Base-by-base conservation (phyloP, 2,888 invertebrate genomes). In the Drosophila mayaguana region DNA sequence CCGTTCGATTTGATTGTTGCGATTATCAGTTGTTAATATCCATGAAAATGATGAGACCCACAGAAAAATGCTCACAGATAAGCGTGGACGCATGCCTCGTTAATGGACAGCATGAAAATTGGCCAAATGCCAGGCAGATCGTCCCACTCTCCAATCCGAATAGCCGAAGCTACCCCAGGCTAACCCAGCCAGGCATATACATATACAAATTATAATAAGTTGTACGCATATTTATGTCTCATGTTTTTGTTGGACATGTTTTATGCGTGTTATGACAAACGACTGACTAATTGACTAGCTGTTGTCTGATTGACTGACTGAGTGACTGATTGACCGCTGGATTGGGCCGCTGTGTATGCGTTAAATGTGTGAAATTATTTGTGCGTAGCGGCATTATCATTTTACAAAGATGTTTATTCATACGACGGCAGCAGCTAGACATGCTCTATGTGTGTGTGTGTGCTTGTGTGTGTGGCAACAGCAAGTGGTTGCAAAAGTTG, bases 1-100 rank as follows among this genome's bases (percentile, higher is more conserved):
- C 45, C 22, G 8, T 16, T 46, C 46, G 5, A 14, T 34, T 34
- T 51, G 88, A 86, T 89, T 75, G 80, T 78, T 80, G 77, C 91
- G 90, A 89, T 89, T 89, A 89, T 89, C 89, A 87, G 90, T 81
- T 84, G 89, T 89, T 89, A 90, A 88, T 83, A 88, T 78, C 81
- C 83, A 72, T 81, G 85, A 87, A 87, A 90, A 86, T 86, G 83
- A 75, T 84, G 87, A 83, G 80, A 67, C 72, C 71, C 65, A 59
- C 86, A 75, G 71, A 84, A 88, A 78, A 79, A 69, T 38, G 53
- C 57, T 14, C 12, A 40, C 12, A 60, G 75, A 85, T 79, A 79
- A 87, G 63, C 76, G 88, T 38, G 38, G 22, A 63, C 83, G 70
- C 78, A 75, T 75, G 83, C 68, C 66, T 68, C 69, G 87, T 84